Base-by-base conservation (phyloP, 2,797 vertebrate species). In the Artibeus jamaicensis region DNA sequence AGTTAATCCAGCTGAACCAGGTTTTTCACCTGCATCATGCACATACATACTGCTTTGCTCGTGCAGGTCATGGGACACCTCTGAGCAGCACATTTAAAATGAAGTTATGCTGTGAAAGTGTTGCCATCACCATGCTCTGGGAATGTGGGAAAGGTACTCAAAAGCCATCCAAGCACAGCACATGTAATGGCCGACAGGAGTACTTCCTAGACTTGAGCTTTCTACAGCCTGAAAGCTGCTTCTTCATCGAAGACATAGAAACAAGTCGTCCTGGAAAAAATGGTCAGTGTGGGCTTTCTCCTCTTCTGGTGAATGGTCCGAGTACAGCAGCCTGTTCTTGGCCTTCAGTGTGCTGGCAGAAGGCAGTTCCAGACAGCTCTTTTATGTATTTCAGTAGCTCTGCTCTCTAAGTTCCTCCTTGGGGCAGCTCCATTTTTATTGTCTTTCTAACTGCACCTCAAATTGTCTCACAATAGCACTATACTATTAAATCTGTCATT, bases 401-500 rank as follows among this genome's bases (percentile, higher is more conserved):
- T 59, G 65, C 34, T 73, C 16, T 26, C 18, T 5, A 7, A 71
- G 0, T 3, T 18, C 15, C 19, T 48, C 85, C 86, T 55, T 73
- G 81, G 46, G 67, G 76, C 59, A 93, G 19, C 9, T 62, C 94
- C 39, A 48, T 57, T 2, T 44, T 53, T 53, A 65, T 73, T 92
- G 67, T 53, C 86, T 68, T 62, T 81, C 46, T 78, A 78, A 62
- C 24, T 12, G 18, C 77, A 94, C 48, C 91, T 96, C 79, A 85
- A 6, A 70, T 44, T 55, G 77, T n/a, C 50, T 93, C 87, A 32
- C 32, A 93, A 94, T 70, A 74, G 50, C 8, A 59, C 24, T 65
- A 19, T n/a, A 46, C 68, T 24, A 24, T 57, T 90, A 96, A 93
- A 11, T 37, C 18, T 87, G 44, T 85, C 65, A 24, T 94, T 97